A percentile compares a stretch with the other conserved stretches of the same genome.
Evolutionary conservation across 2,113 vertebrate genomes (phyloP).

Genomic region (Arenaria interpres): DNA sequence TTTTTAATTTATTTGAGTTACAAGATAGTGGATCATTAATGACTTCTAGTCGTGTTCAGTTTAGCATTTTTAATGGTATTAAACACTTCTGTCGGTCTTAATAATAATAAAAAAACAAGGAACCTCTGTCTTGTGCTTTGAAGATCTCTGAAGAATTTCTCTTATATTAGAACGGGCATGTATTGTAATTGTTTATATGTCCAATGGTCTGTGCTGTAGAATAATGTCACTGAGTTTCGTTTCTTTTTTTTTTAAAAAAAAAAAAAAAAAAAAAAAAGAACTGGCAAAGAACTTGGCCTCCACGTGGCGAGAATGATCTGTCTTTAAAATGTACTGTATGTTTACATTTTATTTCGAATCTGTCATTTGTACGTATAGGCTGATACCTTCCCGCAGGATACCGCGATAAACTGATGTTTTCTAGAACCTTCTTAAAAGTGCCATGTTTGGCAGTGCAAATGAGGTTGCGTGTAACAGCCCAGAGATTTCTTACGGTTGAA

Average conservation of each 20-base stretch:
- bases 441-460: constrained; percentile 80
- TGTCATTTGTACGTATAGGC: constrained; percentile 69
- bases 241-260: constrained; percentile 22
- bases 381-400: constrained; percentile 64
- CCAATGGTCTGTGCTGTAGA: constrained; percentile 78
- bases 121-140: constrained; percentile 80
- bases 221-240: constrained; percentile 70
- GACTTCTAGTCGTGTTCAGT: constrained; percentile 73
- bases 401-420: constrained; percentile 72
- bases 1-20: constrained; percentile 81
- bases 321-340: constrained; percentile 79
- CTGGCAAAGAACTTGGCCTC: constrained; percentile 68
- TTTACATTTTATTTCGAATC: constrained; percentile 78
- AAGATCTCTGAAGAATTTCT: constrained; percentile 79
- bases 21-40: constrained; percentile 78
- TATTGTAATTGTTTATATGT: constrained; percentile 80
- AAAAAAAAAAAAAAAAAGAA: constrained; percentile 50
- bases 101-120: constrained; percentile 70
- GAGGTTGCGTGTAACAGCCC: constrained; percentile 77
- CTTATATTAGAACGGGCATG: constrained; percentile 79
- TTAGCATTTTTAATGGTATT: constrained; percentile 78
- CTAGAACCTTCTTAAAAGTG: constrained; percentile 78
- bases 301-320: constrained; percentile 64
- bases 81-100: constrained; percentile 79
- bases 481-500: constrained; percentile 81